Evolutionary conservation across 2,797 vertebrate genomes (phyloP).

Genomic region (Manis crassicaudata): DNA sequence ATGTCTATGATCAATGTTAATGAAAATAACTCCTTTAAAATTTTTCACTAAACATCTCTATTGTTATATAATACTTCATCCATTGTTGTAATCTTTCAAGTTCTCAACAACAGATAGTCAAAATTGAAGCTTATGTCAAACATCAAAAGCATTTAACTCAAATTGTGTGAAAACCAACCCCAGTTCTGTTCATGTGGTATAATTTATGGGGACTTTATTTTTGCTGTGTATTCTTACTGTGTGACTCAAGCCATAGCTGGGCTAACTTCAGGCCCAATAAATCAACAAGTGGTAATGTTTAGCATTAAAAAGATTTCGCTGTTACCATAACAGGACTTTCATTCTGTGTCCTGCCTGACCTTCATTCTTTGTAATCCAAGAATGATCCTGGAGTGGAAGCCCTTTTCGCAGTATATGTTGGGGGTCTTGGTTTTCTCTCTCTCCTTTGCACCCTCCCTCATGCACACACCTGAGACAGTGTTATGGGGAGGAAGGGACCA

Average conservation of each 20-base stretch:
- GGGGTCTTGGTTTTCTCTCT: not conserved
- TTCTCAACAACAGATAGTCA: conserved; percentile 1
- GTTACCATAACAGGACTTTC: not conserved
- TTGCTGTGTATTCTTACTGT: not conserved
- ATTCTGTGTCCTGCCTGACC: not conserved
- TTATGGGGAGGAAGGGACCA: not conserved
- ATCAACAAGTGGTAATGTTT: not conserved
- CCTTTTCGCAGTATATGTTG: not conserved
- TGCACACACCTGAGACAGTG: not conserved
- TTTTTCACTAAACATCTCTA: not conserved
- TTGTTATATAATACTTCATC: not conserved
- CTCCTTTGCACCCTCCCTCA: not conserved
- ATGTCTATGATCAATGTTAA: not conserved
- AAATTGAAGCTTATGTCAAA: not conserved
- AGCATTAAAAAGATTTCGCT: not conserved
- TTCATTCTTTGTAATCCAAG: not conserved
- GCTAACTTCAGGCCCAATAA: not conserved
- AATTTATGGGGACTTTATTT: not conserved
- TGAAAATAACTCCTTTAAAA: not conserved
- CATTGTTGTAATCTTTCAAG: not conserved
- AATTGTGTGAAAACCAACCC: not conserved
- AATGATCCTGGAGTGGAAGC: not conserved
- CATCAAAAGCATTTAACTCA: not conserved
- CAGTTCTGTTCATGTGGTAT: not conserved
- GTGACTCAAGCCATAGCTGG: not conserved